A percentile compares a stretch with the other conserved stretches of the same genome.
Conservation (phyloP, 2,888 invertebrate species). For the Chrysolina haemoptera region DNA sequence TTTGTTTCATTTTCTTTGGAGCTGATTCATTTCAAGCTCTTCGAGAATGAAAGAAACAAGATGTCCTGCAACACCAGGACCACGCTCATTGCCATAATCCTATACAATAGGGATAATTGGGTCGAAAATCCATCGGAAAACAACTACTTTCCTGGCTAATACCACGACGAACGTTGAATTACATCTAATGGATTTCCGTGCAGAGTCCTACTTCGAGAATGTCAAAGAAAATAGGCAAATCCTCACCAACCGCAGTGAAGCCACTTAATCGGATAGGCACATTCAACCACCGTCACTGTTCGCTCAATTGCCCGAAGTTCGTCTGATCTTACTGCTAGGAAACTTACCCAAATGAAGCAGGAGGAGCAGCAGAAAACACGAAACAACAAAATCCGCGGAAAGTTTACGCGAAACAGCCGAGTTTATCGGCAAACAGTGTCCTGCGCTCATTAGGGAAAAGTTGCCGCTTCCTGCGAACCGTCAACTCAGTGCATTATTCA, state of each 20-base stretch:
- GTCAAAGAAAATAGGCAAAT: not conserved
- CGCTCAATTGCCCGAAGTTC: not conserved
- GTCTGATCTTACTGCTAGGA: constrained; percentile 1
- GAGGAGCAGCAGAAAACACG: constrained; percentile 42
- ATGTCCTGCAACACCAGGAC: too few relatives aligned
- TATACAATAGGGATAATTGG: too few relatives aligned
- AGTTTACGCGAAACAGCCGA: constrained; percentile 42
- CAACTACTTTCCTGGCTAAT: too few relatives aligned
- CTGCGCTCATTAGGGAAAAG: constrained; percentile 48
- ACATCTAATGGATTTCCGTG: too few relatives aligned
- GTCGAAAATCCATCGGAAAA: too few relatives aligned
- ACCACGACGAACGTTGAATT: too few relatives aligned
- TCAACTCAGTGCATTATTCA: constrained; percentile 52
- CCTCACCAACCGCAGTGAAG: not conserved
- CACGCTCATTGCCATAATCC: too few relatives aligned
- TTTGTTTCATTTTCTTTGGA: too few relatives aligned
- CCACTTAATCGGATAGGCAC: not conserved
- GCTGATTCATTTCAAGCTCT: too few relatives aligned
- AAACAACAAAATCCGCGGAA: constrained; percentile 43
- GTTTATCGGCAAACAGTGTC: constrained; percentile 50
- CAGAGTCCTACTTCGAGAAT: too few relatives aligned
- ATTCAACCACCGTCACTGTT: not conserved
- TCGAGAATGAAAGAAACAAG: too few relatives aligned
- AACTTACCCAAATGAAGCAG: constrained; percentile 48
- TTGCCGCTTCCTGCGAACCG: constrained; percentile 33